Evolutionary conservation across 1,140 invertebrate genomes (phyloP), one percentile per base, ranked within the genome.

Genomic region (Pantala flavescens): DNA sequence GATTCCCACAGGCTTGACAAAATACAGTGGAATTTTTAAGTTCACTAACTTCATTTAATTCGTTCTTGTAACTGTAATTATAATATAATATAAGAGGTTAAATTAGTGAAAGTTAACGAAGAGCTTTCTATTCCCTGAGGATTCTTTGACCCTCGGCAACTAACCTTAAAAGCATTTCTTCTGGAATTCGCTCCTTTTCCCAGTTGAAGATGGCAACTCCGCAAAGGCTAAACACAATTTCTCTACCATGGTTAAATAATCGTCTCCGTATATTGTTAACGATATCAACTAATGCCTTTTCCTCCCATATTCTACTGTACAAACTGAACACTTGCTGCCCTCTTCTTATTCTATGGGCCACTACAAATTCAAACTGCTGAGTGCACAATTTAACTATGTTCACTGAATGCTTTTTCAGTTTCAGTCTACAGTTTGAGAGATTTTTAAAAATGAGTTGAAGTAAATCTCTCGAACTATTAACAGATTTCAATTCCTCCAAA

Each of bases 301-400:
- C 86, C 43, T 88, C 87, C 85, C 88, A 90, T 71, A 89, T 83
- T 76, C 83, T 85, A 1, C 85, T 84, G 78, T 89, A 90, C 12
- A 90, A 81, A 49, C 83, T 84, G 76, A 89, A 84, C 78, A 90
- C 83, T 77, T 90, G 88, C 76, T 89, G 84, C 21, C 85, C 84
- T 49, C 88, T 83, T 70, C 87, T 81, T 0, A 89, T 79, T 19
- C 86, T 83, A 78, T 90, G 87, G 7, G 88, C 88, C 23, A 88
- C 77, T 5, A 90, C 85, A 76, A 85, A 89, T 81, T 90, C 88
- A 77, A 87, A 88, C 77, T 90, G 88, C 77, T 82, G 83, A 9
- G 83, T 81, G 83, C 88, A 90, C 70, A 83, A 79, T 77, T 82
- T 83, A 16, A 87, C 77, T 14, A 85, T 80, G 43, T 81, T 82